Base-by-base conservation (phyloP, 2,888 invertebrate species). In the Miltochrista miniata region DNA sequence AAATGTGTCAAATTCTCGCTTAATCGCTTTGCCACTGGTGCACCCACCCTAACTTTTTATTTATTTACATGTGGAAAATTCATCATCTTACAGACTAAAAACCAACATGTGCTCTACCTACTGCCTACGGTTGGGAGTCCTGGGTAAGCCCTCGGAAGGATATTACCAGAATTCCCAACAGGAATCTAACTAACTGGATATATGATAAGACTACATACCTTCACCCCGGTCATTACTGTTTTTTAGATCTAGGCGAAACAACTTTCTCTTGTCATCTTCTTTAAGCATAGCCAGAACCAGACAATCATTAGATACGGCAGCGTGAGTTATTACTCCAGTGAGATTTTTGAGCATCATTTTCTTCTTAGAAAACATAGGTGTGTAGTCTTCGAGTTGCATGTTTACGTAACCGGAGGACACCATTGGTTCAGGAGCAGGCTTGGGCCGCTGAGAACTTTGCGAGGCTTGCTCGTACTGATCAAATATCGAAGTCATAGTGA, bases 381-480 rank as follows among this genome's bases (percentile, higher is more conserved):
- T 92, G 61, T 96, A 96, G 68, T 96, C 95, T 69, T 95, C 94
- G 14, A 94, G 75, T 48, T 91, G 87, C 85, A 92, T 90, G 53
- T 85, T 92, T 39, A 93, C 91, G 60, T 92, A 93, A 1, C 93
- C 93, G 1, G 93, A 92, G 7, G 88, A 91, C 5, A 92, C 87
- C 85, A 90, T 87, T 11, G 89, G 83, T 55, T 87, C 89, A 0
- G 82, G 56, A n/a, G 76, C 74, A 30, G 83, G 80, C 44, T 83
- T 84, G n/a, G 79, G 71, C 2, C 83, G 78, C 60, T 88, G 83
- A 1, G 86, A 83, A 40, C 82, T 82, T 69, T 94, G 94, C 12
- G 95, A 94, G n/a, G 94, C 95, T 81, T 95, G 95, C 79, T 96
- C 96, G 79, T 95, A 96, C 86, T 97, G 97, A 85, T 97, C 96